Evolutionary conservation across 2,888 invertebrate genomes (phyloP), one percentile per base, ranked within the genome.

Genomic region (Drosophila algonquin): DNA sequence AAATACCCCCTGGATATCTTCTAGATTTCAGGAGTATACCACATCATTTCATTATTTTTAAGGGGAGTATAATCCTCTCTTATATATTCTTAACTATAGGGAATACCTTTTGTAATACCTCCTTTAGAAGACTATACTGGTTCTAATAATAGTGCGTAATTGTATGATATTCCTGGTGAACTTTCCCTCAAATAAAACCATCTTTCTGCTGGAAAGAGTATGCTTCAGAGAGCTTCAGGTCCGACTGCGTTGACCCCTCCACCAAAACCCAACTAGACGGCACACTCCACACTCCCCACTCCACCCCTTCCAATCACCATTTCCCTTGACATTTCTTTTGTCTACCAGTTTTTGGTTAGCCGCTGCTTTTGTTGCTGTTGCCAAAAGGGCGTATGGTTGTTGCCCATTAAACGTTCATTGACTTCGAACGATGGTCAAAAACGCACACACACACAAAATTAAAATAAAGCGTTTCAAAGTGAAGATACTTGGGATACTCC

Each of bases 351-450:
- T 51, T 16, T 27, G 12, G 30, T 30, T 30, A 30, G 30, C 35
- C 14, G 47, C 18, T 48, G 40, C 40, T 40, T 9, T 46, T 54
- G 16, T 50, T 27, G 2, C 27, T 27, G 27, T 53, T 59, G 69
- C 57, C 70, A 81, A 81, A 81, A 85, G 81, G 81, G 81, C 78
- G 75, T 78, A 18, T 60, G 80, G 68, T 57, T 70, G 30, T 44
- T 63, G 50, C 58, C 57, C 81, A 76, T 82, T 80, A 83, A 82
- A 54, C 83, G 81, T 82, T 82, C 86, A 76, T 86, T 86, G 86
- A 82, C 81, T 71, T 58, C 48, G 35, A 58, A 47, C 18, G 51
- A 21, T 63, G 27, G 46, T 51, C 32, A 47, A 44, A 47, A 5
- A 12, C 3, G 4, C 12, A 35, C 12, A 1, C 12, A 35, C 14